Evolutionary conservation across 2,113 vertebrate species (phyloP), one percentile per base, ranked within the genome.

Genomic region (Planiliza haematocheilus): DNA sequence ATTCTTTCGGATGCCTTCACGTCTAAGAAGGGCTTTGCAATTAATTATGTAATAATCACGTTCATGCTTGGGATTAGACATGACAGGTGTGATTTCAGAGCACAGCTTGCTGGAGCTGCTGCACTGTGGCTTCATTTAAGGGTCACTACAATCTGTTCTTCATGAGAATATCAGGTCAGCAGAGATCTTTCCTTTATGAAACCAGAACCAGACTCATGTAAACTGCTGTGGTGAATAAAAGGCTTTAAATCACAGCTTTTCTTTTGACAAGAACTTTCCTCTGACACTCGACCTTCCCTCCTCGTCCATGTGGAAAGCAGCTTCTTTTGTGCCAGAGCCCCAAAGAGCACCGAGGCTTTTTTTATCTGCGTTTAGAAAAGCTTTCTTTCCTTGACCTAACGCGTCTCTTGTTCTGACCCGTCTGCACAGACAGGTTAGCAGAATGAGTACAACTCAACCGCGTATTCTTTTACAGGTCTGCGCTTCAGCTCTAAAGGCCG

Each of bases 161-260:
- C 42, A 46, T 13, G 13, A 18, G 13, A 46, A 14, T 34, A 49
- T 66, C 61, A 18, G 20, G 51, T 45, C 20, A 30, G 18, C 55
- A 50, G 55, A 8, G 30, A 49, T 17, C 59, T 9, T 3, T 8
- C 4, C 36, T 7, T 3, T 65, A 21, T 52, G 43, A 56, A 67
- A 43, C 0, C 30, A 11, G 18, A 34, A 45, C 10, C 10, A 70
- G n/a, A 74, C 18, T 39, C 20, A 10, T 7, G 3, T 59, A 51
- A 74, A 17, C 53, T 11, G 7, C n/a, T n/a, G n/a, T n/a, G n/a
- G n/a, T n/a, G n/a, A n/a, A 37, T 43, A 38, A 48, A 64, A 64
- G 10, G 13, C 61, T 62, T 75, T 74, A 71, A 81, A 81, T 83
- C 69, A 79, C 24, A 58, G 42, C 48, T 48, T 63, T 74, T 30